Percentiles rank a stretch among this genome's conserved stretches.
Conservation (phyloP, 2,113 vertebrate species). For the Calidris pugnax region DNA sequence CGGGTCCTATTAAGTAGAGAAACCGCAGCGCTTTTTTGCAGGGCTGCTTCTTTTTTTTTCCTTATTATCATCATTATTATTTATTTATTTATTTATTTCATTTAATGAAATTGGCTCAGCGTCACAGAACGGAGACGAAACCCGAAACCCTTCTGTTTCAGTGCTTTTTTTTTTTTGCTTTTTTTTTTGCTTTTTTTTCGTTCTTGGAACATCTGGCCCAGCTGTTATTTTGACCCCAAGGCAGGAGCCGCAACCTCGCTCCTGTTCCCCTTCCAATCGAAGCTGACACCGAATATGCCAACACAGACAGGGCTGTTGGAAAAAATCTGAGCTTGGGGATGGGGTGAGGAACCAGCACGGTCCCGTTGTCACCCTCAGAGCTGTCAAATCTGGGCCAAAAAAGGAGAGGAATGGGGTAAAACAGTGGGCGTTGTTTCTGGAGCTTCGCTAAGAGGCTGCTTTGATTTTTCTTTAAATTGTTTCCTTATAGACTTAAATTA, state of each 20-base stretch:
- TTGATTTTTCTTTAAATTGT: background rate
- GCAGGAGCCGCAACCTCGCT: background rate
- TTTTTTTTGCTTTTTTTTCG: too few species aligned
- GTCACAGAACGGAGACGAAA: conserved; percentile 23
- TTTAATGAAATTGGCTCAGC: conserved; percentile 15
- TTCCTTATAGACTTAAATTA: background rate
- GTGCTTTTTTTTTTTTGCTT: background rate
- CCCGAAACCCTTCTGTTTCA: background rate
- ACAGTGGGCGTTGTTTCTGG: background rate
- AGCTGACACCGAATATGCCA: background rate
- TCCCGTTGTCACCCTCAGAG: background rate
- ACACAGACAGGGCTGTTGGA: background rate
- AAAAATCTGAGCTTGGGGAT: rapidly evolving
- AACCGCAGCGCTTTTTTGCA: background rate
- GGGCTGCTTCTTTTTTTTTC: background rate
- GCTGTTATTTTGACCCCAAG: conserved; percentile 38
- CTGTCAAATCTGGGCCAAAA: background rate
- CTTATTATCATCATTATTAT: too few species aligned
- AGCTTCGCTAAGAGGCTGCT: background rate
- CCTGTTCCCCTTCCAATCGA: background rate
- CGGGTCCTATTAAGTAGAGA: background rate
- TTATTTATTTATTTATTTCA: background rate
- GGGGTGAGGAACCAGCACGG: rapidly evolving
- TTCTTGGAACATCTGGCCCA: conserved; percentile 59
- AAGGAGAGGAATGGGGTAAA: background rate